phyloP scores from a whole-genome alignment of 2,888 invertebrate genomes.

The Heteromurus nitidus region DNA sequence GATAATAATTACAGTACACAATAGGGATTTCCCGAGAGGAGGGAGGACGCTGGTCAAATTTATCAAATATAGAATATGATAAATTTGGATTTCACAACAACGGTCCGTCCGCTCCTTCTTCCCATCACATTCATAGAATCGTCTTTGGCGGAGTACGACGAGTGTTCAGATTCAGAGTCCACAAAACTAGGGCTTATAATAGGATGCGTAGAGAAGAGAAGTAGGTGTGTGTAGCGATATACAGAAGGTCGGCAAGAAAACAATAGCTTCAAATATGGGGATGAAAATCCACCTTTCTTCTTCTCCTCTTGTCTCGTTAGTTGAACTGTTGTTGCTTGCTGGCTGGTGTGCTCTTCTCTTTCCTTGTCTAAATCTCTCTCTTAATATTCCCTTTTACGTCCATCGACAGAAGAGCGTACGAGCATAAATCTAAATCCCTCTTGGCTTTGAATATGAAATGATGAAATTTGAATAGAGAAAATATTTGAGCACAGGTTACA shows the following conservation, averaged over 20 bases:
- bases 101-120: constrained; percentile 12
- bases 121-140: constrained; percentile 4
- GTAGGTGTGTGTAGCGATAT: constrained; percentile 17
- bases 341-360: constrained; percentile 13
- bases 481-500: background rate
- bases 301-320: background rate
- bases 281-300: constrained; percentile 62
- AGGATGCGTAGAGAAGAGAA: constrained; percentile 27
- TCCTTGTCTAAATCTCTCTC: constrained; percentile 15
- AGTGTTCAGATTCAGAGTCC: constrained; percentile 1
- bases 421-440: constrained; percentile 27
- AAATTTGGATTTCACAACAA: constrained; percentile 35
- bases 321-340: constrained; percentile 1
- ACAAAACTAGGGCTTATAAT: constrained; percentile 4
- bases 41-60: background rate
- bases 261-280: constrained; percentile 65
- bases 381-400: constrained; percentile 40
- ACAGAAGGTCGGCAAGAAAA: constrained; percentile 41
- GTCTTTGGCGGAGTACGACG: background rate
- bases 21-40: background rate
- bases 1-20: background rate
- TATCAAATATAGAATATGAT: background rate
- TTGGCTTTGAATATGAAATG: constrained; percentile 4
- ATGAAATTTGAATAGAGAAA: constrained; percentile 5
- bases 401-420: constrained; percentile 41